Conservation (phyloP, 1,140 invertebrate species). For the Leucophenga varia region DNA sequence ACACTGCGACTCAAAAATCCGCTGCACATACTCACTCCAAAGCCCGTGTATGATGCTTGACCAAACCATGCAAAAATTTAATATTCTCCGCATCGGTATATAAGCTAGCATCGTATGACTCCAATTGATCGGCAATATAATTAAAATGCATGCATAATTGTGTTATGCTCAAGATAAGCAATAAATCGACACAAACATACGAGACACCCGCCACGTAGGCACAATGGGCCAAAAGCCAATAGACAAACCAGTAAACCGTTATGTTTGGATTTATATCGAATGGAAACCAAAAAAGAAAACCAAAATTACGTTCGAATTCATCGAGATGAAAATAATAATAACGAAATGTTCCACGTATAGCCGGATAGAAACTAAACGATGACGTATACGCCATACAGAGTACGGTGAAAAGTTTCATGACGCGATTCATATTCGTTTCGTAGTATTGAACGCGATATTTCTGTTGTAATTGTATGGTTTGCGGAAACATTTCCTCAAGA, state of each 20-base stretch:
- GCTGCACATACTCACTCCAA: conserved; percentile 36
- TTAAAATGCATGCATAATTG: conserved; percentile 45
- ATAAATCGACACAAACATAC: conserved; percentile 38
- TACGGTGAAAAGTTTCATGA: conserved; percentile 37
- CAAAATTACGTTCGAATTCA: conserved; percentile 42
- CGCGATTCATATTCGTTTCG: conserved; percentile 30
- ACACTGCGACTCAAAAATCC: no score
- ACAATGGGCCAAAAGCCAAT: conserved; percentile 41
- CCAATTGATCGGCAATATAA: conserved; percentile 31
- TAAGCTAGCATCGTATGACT: conserved; percentile 23
- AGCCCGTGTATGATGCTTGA: conserved; percentile 27
- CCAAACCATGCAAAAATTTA: conserved; percentile 26
- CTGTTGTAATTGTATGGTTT: conserved; percentile 14
- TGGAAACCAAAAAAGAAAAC: conserved; percentile 35
- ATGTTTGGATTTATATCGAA: conserved; percentile 36
- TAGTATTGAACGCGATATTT: conserved; percentile 33
- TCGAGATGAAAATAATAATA: conserved; percentile 36
- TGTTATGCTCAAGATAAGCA: conserved; percentile 39
- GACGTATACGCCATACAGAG: conserved; percentile 44
- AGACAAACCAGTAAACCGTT: conserved; percentile 38
- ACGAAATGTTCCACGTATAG: conserved; percentile 35
- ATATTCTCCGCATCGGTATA: conserved; percentile 33
- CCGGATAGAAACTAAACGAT: conserved; percentile 45
- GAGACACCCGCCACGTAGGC: conserved; percentile 43
- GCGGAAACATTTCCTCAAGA: conserved; percentile 30